Percentiles rank a stretch among this genome's conserved stretches.
Evolutionary conservation across 1,140 invertebrate species (phyloP).

Genomic region (Globodera rostochiensis): DNA sequence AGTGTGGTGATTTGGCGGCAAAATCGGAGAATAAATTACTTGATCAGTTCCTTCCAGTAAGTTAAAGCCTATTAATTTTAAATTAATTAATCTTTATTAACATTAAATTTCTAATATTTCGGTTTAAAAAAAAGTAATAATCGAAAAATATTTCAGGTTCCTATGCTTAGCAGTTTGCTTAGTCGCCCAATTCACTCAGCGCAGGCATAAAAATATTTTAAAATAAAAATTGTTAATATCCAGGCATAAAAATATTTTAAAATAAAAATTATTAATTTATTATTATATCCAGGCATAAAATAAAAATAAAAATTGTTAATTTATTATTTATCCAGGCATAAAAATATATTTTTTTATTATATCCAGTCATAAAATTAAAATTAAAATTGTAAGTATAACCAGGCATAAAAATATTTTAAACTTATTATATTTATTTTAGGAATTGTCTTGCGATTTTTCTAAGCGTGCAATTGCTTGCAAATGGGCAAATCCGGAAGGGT

Average conservation of each 20-base stretch:
- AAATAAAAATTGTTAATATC: background rate
- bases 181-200: conserved; percentile 54
- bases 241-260: conserved; percentile 38
- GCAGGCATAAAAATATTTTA: conserved; percentile 43
- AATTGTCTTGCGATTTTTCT: conserved; percentile 58
- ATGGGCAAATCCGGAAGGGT: conserved; percentile 56
- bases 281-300: conserved; percentile 39
- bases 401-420: conserved; percentile 41
- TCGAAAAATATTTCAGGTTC: conserved; percentile 54
- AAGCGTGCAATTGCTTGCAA: conserved; percentile 53
- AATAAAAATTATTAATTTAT: background rate
- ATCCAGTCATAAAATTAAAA: too few relatives aligned
- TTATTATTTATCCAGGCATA: conserved; percentile 39
- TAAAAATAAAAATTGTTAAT: conserved; percentile 1
- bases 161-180: conserved; percentile 50
- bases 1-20: conserved; percentile 51
- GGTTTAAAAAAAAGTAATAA: background rate
- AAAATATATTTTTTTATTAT: too few relatives aligned
- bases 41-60: background rate
- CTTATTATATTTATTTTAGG: conserved; percentile 40
- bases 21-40: conserved; percentile 19
- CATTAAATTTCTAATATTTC: conserved; percentile 37
- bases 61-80: background rate
- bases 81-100: background rate
- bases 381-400: background rate